phyloP scores from a whole-genome alignment of 2,797 vertebrate species.

The Emydoidea blandingii region DNA sequence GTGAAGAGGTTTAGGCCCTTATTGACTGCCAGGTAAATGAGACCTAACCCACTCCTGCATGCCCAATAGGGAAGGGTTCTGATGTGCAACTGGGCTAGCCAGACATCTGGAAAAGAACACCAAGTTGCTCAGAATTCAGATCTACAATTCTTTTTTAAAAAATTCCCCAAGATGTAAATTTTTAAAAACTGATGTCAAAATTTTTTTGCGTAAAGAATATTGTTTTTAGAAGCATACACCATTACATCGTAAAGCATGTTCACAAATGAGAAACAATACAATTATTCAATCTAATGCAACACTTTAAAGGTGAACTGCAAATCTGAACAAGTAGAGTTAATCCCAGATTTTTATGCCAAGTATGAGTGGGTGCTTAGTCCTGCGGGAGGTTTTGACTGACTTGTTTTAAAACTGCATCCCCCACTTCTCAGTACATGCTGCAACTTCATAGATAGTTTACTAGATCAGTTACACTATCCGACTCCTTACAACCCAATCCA shows the following conservation, averaged over 20 bases:
- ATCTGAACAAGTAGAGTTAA: neutral
- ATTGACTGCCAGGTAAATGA: neutral
- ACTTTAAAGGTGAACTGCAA: neutral
- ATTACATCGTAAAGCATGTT: neutral
- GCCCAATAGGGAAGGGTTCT: neutral
- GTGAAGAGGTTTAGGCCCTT: neutral
- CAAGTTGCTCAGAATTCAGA: neutral
- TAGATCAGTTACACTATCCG: neutral
- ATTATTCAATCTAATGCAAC: neutral
- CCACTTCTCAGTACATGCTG: neutral
- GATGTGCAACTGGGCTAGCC: neutral
- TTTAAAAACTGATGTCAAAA: neutral
- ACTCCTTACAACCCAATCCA: neutral
- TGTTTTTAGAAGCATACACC: neutral
- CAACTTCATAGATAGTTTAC: neutral
- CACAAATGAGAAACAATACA: neutral
- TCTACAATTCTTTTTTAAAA: neutral
- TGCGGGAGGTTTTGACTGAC: neutral
- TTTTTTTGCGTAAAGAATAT: neutral
- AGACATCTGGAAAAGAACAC: neutral
- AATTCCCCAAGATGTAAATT: neutral
- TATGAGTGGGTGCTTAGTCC: neutral
- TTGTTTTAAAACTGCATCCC: neutral
- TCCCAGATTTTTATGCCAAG: neutral
- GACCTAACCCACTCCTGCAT: neutral